phyloP scores from a whole-genome alignment of 2,113 vertebrate genomes.

The Rhea americana region DNA sequence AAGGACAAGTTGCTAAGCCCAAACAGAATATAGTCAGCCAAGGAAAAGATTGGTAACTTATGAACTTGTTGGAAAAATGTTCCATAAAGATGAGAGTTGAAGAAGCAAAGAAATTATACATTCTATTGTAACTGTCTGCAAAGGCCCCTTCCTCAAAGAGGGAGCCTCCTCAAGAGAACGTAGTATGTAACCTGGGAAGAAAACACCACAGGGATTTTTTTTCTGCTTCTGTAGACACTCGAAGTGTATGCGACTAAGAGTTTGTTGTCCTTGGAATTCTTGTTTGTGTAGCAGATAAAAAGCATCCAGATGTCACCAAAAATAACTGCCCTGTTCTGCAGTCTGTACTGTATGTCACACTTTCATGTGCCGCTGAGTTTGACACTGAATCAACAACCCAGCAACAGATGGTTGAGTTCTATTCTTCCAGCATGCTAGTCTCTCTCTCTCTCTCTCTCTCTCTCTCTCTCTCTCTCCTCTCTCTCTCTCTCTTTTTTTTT shows the following conservation, averaged over 20 bases:
- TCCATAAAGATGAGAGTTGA: background rate
- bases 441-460: too few species aligned
- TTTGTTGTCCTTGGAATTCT: slow-evolving; percentile 32
- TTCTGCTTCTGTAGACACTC: background rate
- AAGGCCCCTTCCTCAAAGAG: background rate
- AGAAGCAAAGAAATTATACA: background rate
- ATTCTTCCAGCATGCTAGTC: slow-evolving; percentile 33
- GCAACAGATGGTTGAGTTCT: slow-evolving; percentile 64
- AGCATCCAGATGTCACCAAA: slow-evolving; percentile 63
- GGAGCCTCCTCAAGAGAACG: background rate
- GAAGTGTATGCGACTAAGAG: background rate
- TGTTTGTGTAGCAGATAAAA: slow-evolving; percentile 53
- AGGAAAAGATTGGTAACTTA: background rate
- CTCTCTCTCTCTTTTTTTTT: background rate
- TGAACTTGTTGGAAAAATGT: background rate
- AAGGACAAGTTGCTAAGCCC: background rate
- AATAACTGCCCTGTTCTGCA: slow-evolving; percentile 46
- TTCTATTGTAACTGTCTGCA: background rate
- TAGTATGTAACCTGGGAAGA: background rate
- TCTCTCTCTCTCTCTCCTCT: too few species aligned
- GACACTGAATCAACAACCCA: slow-evolving; percentile 56
- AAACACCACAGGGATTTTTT: background rate
- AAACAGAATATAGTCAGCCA: background rate
- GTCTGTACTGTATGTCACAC: slow-evolving; percentile 19
- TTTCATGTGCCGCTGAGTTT: slow-evolving; percentile 36